A percentile compares a stretch with the other conserved stretches of the same genome.
Evolutionary conservation across 2,797 vertebrate genomes (phyloP).

Genomic region (Gymnodraco acuticeps): DNA sequence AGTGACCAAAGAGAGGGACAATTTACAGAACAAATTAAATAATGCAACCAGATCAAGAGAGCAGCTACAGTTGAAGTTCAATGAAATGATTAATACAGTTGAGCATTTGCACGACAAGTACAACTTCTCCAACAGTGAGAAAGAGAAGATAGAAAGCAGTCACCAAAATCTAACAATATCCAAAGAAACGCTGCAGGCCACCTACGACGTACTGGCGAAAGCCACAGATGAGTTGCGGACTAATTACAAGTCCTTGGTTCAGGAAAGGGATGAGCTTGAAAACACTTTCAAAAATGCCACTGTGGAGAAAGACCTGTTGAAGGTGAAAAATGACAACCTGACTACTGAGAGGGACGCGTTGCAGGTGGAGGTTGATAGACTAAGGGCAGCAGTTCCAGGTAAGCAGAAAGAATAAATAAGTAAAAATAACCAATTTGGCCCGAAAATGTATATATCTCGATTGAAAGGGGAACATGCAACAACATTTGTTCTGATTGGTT

Average conservation of each 20-base stretch:
- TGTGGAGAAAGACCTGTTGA: conserved; percentile 41
- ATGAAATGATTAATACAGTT: conserved; percentile 36
- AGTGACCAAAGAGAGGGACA: conserved; percentile 56
- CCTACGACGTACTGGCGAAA: conserved; percentile 9
- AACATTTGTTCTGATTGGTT: too few relatives aligned
- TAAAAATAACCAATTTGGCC: too few relatives aligned
- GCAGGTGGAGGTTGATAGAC: conserved; percentile 5
- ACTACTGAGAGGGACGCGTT: conserved; percentile 52
- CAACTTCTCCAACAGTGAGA: conserved; percentile 50
- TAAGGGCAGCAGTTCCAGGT: conserved; percentile 44
- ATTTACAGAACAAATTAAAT: conserved; percentile 67
- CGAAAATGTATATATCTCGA: too few relatives aligned
- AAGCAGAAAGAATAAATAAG: background rate
- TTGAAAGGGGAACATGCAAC: too few relatives aligned
- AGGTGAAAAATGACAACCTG: conserved; percentile 43
- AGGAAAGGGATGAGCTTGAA: conserved; percentile 50
- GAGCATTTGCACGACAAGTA: conserved; percentile 58
- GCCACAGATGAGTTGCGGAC: conserved; percentile 23
- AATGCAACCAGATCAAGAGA: conserved; percentile 58
- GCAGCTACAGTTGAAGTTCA: conserved; percentile 57
- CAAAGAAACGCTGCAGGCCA: conserved; percentile 36
- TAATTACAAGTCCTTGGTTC: background rate
- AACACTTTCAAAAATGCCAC: conserved; percentile 1
- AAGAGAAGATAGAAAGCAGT: conserved; percentile 41
- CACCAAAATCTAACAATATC: conserved; percentile 55